Conservation (phyloP, 2,888 invertebrate species). For the Drosophila paranaensis region DNA sequence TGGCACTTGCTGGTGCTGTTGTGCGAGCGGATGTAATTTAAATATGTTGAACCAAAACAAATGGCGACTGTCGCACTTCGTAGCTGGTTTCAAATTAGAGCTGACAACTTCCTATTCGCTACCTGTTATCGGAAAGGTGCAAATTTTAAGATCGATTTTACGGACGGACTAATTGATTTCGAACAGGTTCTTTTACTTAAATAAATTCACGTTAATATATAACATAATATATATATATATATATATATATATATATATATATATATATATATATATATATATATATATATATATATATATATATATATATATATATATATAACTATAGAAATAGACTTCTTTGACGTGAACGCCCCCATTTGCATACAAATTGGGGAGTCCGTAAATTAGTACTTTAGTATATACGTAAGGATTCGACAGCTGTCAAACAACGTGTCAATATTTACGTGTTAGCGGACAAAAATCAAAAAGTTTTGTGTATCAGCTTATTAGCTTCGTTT, state of each 20-base stretch:
- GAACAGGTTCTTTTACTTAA: slow-evolving; percentile 29
- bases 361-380: slow-evolving; percentile 57
- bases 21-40: slow-evolving; percentile 52
- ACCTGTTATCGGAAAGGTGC: slow-evolving; percentile 28
- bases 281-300: no score
- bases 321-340: slow-evolving; percentile 15
- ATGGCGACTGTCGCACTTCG: slow-evolving; percentile 29
- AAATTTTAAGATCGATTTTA: slow-evolving; percentile 46
- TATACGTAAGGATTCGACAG: no score
- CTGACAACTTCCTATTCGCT: slow-evolving; percentile 45
- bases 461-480: no score
- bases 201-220: not conserved
- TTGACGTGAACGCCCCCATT: slow-evolving; percentile 59
- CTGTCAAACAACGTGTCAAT: no score
- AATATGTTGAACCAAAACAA: slow-evolving; percentile 16
- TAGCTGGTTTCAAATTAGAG: slow-evolving; percentile 28
- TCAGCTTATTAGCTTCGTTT: no score
- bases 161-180: slow-evolving; percentile 48
- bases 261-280: no score
- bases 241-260: not conserved
- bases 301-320: not conserved
- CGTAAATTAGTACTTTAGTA: slow-evolving; percentile 52
- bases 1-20: not conserved
- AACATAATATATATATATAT: not conserved
- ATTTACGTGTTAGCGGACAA: no score